Conservation (phyloP, 2,113 vertebrate species). For the Eleginops maclovinus region DNA sequence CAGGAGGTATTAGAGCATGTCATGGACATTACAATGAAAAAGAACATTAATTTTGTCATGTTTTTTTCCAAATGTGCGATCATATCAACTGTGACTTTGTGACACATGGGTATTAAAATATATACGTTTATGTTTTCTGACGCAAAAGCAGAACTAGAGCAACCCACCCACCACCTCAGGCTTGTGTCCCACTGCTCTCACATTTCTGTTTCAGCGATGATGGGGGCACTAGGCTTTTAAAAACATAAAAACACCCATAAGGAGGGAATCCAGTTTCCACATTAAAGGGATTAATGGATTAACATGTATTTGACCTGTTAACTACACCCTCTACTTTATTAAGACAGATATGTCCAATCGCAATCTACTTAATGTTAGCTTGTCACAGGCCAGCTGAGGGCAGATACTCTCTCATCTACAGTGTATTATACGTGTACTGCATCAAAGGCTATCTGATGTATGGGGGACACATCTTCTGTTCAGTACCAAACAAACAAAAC, state of each 20-base stretch:
- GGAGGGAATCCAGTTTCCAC: conserved; percentile 65
- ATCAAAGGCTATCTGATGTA: background rate
- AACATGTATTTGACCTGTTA: conserved; percentile 55
- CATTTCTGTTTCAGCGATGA: conserved; percentile 14
- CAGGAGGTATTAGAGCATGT: no score
- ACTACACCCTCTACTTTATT: conserved; percentile 16
- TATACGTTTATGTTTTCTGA: background rate
- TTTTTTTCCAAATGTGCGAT: background rate
- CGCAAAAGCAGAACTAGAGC: background rate
- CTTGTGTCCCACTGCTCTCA: background rate
- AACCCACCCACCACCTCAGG: background rate
- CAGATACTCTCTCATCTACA: background rate
- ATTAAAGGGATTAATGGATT: conserved; percentile 67
- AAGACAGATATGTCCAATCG: conserved; percentile 36
- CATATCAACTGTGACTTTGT: background rate
- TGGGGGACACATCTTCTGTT: background rate
- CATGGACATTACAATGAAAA: no score
- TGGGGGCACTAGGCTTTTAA: conserved; percentile 30
- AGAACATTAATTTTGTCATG: no score
- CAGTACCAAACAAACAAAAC: background rate
- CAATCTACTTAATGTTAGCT: background rate
- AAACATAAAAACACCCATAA: conserved; percentile 53
- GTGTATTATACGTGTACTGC: background rate
- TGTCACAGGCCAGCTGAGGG: background rate
- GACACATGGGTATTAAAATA: background rate